Conservation (phyloP, 2,113 vertebrate genomes). For the Hiodon alosoides region DNA sequence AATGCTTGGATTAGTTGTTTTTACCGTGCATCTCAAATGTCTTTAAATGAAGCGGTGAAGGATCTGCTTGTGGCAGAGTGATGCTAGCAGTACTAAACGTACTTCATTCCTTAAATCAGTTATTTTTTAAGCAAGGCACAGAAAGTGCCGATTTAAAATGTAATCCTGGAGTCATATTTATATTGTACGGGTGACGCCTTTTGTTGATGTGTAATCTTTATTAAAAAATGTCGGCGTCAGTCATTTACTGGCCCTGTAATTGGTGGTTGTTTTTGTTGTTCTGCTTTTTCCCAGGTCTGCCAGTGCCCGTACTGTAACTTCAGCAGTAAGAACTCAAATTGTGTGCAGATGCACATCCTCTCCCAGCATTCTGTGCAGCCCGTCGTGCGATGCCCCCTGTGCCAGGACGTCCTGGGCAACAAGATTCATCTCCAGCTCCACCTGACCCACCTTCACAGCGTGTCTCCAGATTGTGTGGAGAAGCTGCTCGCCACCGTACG, state of each 20-base stretch:
- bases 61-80: conserved; percentile 51
- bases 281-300: conserved; percentile 69
- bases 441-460: conserved; percentile 96
- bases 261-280: conserved; percentile 34
- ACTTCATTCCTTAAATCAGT: too few relatives aligned
- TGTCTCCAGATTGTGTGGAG: conserved; percentile 96
- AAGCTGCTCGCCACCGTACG: conserved; percentile 94
- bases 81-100: conserved; percentile 28
- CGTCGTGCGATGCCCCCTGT: conserved; percentile 94
- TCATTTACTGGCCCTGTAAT: not conserved
- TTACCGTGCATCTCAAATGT: not conserved
- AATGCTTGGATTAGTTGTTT: too few relatives aligned
- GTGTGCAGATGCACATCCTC: conserved; percentile 97
- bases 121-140: too few relatives aligned
- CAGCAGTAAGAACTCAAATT: conserved; percentile 91
- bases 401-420: conserved; percentile 98
- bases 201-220: conserved; percentile 64
- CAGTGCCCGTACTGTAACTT: conserved; percentile 99
- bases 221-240: conserved; percentile 64
- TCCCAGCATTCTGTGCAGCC: conserved; percentile 99
- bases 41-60: not conserved
- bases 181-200: conserved; percentile 53
- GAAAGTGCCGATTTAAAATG: conserved; percentile 60
- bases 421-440: conserved; percentile 98
- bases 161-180: conserved; percentile 58